Conservation (phyloP, 2,797 vertebrate genomes). For the Sciurus vulgaris region DNA sequence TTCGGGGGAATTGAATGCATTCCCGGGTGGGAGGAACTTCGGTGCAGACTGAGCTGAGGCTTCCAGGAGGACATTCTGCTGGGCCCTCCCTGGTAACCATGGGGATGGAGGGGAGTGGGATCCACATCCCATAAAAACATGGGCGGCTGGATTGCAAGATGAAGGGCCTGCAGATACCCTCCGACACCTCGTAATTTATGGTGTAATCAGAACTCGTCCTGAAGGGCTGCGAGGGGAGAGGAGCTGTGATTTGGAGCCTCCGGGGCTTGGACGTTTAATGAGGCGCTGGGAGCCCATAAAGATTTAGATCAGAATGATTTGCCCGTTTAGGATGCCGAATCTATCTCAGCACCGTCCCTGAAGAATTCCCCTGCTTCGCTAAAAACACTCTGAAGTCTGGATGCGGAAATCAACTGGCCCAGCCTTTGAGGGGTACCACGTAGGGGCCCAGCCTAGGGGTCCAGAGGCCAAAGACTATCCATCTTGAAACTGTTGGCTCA, state of each 20-base stretch:
- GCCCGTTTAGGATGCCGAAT: slow-evolving; percentile 37
- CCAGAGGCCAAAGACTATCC: not conserved
- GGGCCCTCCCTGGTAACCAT: slow-evolving; percentile 59
- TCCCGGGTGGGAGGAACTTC: not conserved
- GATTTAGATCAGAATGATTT: slow-evolving; percentile 79
- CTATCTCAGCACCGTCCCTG: not conserved
- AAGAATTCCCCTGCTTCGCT: slow-evolving; percentile 4
- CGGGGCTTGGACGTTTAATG: slow-evolving; percentile 67
- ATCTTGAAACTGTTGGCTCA: not conserved
- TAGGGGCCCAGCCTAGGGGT: not conserved
- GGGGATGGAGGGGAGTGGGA: slow-evolving; percentile 65
- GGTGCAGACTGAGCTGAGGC: not conserved
- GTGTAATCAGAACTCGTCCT: slow-evolving; percentile 67
- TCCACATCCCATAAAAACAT: slow-evolving; percentile 68
- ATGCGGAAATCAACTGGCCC: not conserved
- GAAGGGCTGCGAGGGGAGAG: slow-evolving; percentile 31
- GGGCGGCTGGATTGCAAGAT: slow-evolving; percentile 41
- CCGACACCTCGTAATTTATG: slow-evolving; percentile 70
- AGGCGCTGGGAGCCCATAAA: slow-evolving; percentile 70
- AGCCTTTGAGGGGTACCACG: not conserved
- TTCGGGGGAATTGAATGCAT: not conserved
- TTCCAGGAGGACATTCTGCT: not conserved
- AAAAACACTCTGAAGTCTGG: slow-evolving; percentile 5
- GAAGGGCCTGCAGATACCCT: slow-evolving; percentile 69
- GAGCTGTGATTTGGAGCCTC: slow-evolving; percentile 64